A percentile compares a stretch with the other conserved stretches of the same genome.
Evolutionary conservation across 2,888 invertebrate species (phyloP).

Genomic region (Amblyteles armatorius): DNA sequence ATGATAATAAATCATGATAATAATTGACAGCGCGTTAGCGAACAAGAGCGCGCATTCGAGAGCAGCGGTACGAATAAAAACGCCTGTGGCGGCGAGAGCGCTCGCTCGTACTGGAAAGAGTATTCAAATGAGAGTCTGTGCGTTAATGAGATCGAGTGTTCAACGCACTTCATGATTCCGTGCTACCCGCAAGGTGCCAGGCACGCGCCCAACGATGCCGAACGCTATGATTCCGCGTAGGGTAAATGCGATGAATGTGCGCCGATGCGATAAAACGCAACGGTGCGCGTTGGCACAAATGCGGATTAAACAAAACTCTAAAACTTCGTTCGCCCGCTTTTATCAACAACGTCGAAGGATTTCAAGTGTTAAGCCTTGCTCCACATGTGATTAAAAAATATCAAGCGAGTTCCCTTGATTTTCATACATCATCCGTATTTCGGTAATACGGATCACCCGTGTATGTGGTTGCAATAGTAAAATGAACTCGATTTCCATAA

Average conservation of each 20-base stretch:
- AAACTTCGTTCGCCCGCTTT: too few species aligned
- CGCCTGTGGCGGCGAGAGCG: not conserved
- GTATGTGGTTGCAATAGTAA: too few species aligned
- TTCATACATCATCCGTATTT: too few species aligned
- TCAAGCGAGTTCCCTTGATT: too few species aligned
- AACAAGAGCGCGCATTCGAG: not conserved
- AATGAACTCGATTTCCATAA: too few species aligned
- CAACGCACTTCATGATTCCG: not conserved
- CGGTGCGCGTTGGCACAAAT: not conserved
- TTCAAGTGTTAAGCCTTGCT: too few species aligned
- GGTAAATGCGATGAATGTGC: not conserved
- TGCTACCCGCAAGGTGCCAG: not conserved
- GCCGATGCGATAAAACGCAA: not conserved
- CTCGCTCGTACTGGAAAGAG: not conserved
- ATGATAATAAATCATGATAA: not conserved
- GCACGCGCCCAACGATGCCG: not conserved
- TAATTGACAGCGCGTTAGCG: not conserved
- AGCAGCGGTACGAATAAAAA: not conserved
- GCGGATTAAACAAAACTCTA: not conserved
- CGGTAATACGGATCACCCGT: too few species aligned
- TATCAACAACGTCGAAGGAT: too few species aligned
- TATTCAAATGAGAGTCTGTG: not conserved
- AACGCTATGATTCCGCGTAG: not conserved
- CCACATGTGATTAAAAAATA: too few species aligned
- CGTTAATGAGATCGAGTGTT: not conserved